phyloP scores from a whole-genome alignment of 1,140 invertebrate species.

The Pomacea maculata region DNA sequence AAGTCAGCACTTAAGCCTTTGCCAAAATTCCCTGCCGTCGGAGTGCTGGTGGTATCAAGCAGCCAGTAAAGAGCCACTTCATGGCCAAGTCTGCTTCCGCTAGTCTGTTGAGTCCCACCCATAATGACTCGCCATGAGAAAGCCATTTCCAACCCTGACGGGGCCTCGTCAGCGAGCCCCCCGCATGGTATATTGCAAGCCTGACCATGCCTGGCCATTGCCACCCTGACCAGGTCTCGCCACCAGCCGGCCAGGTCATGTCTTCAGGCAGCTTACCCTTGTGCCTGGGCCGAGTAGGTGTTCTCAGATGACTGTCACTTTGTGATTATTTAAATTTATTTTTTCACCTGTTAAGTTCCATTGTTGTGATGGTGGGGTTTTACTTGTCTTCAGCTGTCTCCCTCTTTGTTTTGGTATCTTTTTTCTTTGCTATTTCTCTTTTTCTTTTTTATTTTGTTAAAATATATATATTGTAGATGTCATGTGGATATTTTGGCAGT shows the following conservation, averaged over 20 bases:
- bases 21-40: conserved; percentile 6
- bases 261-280: conserved; percentile 10
- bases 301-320: conserved; percentile 13
- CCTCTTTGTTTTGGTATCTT: no score
- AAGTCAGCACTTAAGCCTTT: conserved; percentile 28
- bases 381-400: no score
- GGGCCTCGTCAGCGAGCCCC: conserved; percentile 8
- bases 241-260: conserved; percentile 18
- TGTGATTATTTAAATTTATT: no score
- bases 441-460: no score
- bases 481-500: no score
- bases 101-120: conserved; percentile 11
- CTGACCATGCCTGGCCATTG: conserved; percentile 6
- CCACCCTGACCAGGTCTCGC: conserved; percentile 19
- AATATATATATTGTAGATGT: no score
- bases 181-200: conserved; percentile 8
- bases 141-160: conserved; percentile 4
- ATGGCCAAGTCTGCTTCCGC: conserved; percentile 1
- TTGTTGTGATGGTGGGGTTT: no score
- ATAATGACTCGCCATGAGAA: conserved; percentile 18
- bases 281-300: conserved; percentile 17
- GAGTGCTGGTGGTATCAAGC: neutral
- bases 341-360: no score
- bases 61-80: neutral
- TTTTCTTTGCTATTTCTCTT: no score